A percentile compares a stretch with the other conserved stretches of the same genome.
phyloP scores from a whole-genome alignment of 2,888 invertebrate genomes.

The Lamproptera curius region DNA sequence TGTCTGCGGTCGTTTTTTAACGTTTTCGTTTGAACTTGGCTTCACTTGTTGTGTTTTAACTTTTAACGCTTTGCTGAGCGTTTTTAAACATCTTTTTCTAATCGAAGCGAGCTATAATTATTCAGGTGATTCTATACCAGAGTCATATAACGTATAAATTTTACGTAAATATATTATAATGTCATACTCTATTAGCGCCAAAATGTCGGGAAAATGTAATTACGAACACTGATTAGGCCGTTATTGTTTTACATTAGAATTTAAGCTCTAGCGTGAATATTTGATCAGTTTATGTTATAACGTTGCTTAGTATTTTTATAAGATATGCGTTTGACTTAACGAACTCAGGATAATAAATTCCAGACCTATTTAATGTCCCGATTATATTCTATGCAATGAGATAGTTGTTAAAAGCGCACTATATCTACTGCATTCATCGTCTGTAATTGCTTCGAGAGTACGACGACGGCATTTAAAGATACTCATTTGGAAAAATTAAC shows the following conservation, averaged over 20 bases:
- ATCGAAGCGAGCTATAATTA: too few relatives aligned
- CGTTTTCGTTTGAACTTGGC: too few relatives aligned
- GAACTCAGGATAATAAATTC: background rate
- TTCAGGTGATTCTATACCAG: too few relatives aligned
- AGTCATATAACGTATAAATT: too few relatives aligned
- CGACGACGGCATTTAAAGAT: background rate
- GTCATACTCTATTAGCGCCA: background rate
- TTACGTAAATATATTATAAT: too few relatives aligned
- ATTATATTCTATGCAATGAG: background rate
- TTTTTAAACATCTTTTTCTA: too few relatives aligned
- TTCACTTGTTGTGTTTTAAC: too few relatives aligned
- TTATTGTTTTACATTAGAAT: background rate
- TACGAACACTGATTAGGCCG: background rate
- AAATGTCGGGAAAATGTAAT: background rate
- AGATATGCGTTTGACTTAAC: background rate
- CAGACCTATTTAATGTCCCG: background rate
- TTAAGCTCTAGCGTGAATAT: background rate
- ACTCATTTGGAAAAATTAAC: background rate
- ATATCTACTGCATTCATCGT: background rate
- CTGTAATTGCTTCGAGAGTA: background rate
- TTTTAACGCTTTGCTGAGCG: too few relatives aligned
- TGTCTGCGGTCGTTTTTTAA: too few relatives aligned
- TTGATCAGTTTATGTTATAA: background rate
- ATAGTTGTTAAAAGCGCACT: background rate
- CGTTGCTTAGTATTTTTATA: background rate